These are phyloP conservation scores for Nomada goodeniana DNA, from an alignment of 2,888 invertebrate species.

Conservation along the genomic window DNA sequence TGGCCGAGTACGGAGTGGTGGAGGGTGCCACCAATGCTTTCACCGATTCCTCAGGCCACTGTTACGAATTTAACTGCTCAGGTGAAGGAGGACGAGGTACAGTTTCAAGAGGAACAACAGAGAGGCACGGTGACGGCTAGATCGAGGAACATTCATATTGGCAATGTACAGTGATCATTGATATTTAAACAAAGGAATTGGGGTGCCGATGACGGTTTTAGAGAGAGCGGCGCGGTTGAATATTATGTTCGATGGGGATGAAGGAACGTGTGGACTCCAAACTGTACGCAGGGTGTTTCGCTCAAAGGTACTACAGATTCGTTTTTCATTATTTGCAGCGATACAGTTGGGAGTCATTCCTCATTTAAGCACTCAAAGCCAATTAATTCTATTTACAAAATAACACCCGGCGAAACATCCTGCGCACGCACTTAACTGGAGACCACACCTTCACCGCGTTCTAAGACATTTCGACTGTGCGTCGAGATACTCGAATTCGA, in stretches of 20 bases:
- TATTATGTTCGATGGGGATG: not conserved
- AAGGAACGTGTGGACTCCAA: not conserved
- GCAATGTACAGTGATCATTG: conserved; percentile 65
- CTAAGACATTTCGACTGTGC: too few relatives aligned
- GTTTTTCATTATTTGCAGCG: too few relatives aligned
- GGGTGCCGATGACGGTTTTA: not conserved
- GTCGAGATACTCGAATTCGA: not conserved
- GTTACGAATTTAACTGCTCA: conserved; percentile 79
- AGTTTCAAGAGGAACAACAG: conserved; percentile 63
- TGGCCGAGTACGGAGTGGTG: conserved; percentile 85
- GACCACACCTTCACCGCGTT: too few relatives aligned
- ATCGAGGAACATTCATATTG: conserved; percentile 60
- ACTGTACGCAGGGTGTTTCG: not conserved
- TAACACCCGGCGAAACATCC: too few relatives aligned
- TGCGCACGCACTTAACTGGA: too few relatives aligned
- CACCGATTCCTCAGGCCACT: conserved; percentile 79
- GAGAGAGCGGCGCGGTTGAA: not conserved
- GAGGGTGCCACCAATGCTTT: conserved; percentile 80
- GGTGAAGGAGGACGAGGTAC: conserved; percentile 73
- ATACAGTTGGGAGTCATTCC: too few relatives aligned
- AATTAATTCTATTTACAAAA: too few relatives aligned
- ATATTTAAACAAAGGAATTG: not conserved
- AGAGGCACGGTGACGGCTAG: conserved; percentile 47
- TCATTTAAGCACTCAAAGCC: too few relatives aligned
- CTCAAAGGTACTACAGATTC: too few relatives aligned